Conservation (phyloP, 1,140 invertebrate genomes). For the Diorhabda sublineata region DNA sequence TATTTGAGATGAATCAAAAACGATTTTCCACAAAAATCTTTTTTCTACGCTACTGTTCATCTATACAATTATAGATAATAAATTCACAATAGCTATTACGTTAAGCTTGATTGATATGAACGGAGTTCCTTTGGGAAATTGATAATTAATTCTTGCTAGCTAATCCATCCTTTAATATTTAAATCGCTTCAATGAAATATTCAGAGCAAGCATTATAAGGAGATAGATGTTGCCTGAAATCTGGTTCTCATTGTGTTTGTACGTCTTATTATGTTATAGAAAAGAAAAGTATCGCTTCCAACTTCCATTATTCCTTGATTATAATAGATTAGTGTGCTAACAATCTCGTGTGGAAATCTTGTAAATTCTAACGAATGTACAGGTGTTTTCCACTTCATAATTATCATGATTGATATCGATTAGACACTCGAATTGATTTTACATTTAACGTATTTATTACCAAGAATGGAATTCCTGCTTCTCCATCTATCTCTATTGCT, state of each 20-base stretch:
- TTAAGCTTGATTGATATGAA: slow-evolving; percentile 4
- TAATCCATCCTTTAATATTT: slow-evolving; percentile 3
- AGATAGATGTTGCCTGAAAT: slow-evolving; percentile 2
- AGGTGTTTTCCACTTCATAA: too few relatives aligned
- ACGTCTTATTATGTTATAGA: background rate
- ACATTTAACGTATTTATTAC: too few relatives aligned
- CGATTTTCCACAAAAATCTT: too few relatives aligned
- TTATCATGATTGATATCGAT: too few relatives aligned
- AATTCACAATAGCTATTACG: slow-evolving; percentile 12
- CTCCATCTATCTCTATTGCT: too few relatives aligned
- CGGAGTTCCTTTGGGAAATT: slow-evolving; percentile 5
- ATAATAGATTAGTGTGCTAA: background rate
- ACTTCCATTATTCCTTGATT: background rate
- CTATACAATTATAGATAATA: background rate
- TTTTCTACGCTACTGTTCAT: background rate
- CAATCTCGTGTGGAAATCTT: too few relatives aligned
- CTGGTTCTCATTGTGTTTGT: slow-evolving; percentile 2
- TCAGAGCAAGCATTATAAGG: slow-evolving; percentile 1
- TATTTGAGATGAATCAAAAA: too few relatives aligned
- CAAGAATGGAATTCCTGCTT: too few relatives aligned
- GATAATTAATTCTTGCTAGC: slow-evolving; percentile 7
- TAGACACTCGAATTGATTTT: too few relatives aligned
- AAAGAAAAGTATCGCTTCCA: background rate
- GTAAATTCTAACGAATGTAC: too few relatives aligned
- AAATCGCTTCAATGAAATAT: background rate